Base-by-base conservation (phyloP, 2,113 vertebrate species). In the Anser brachyrhynchus region DNA sequence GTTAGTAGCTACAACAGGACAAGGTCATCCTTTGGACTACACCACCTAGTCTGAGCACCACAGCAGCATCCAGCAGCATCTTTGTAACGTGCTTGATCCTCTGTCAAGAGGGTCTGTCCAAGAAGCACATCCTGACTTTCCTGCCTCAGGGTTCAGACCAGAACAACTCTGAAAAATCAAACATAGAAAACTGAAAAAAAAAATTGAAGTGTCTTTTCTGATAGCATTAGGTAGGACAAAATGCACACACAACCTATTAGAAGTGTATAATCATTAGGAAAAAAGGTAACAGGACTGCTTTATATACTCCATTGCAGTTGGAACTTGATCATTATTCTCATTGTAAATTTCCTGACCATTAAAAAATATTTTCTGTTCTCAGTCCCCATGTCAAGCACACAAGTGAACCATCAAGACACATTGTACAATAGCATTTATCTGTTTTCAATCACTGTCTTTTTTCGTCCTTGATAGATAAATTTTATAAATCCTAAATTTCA, bases 61-160 rank as follows among this genome's bases (percentile, higher is more conserved):
- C 15, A 61, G 52, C 61, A 89, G 18, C 57, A 84, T 52, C 22
- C 15, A 61, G 52, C 61, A 89, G 18, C 57, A 84, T 52, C 22
- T 86, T 82, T 49, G 23, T 39, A 74, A 83, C 0, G 0, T 6
- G 1, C 4, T 8, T 37, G 8, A 70, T 55, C 20, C 9, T 80
- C 61, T 84, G 6, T 23, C 23, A 44, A 44, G 43, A 44, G 43
- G 43, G 16, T 20, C 43, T 41, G 80, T 69, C 10, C 20, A 37
- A 87, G 77, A 37, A 80, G 77, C 52, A 49, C 17, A 46, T 4
- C 2, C 35, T 1, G 5, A 55, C 51, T 78, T 91, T 84, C 13
- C 46, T 74, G 43, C n/a, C 8, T 13, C 3, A 2, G 11, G 22
- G 12, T 58, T 85, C 49, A 87, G 31, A 74, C 6, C 13, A 75